phyloP scores from a whole-genome alignment of 2,113 vertebrate species.

The Eolophus roseicapilla region DNA sequence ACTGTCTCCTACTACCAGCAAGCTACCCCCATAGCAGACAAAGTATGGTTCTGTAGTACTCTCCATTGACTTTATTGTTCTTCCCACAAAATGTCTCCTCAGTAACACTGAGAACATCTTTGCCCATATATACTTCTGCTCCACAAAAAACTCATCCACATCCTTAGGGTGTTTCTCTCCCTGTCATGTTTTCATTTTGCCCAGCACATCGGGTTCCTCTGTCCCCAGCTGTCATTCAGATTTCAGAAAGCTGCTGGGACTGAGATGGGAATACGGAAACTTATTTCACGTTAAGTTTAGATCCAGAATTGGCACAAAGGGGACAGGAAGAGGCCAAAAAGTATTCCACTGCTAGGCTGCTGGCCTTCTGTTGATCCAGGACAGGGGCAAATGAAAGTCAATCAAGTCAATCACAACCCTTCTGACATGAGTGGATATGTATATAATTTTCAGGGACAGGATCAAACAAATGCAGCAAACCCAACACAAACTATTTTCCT shows the following conservation, averaged over 20 bases:
- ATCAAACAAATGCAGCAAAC: neutral
- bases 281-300: neutral
- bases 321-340: neutral
- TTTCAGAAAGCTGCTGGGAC: neutral
- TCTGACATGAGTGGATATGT: neutral
- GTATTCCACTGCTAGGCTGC: neutral
- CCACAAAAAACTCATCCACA: neutral
- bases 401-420: neutral
- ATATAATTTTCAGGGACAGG: neutral
- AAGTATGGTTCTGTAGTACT: neutral
- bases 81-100: neutral
- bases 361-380: neutral
- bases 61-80: neutral
- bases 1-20: neutral
- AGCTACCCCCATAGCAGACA: neutral
- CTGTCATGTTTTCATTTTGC: neutral
- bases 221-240: neutral
- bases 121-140: neutral
- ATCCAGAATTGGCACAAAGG: neutral
- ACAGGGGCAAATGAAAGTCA: neutral
- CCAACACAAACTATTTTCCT: neutral
- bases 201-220: neutral
- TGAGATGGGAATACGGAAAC: fast-evolving
- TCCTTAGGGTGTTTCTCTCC: neutral
- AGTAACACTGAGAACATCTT: neutral